Evolutionary conservation across 2,888 invertebrate species (phyloP).

Genomic region (Charanyca ferruginea): DNA sequence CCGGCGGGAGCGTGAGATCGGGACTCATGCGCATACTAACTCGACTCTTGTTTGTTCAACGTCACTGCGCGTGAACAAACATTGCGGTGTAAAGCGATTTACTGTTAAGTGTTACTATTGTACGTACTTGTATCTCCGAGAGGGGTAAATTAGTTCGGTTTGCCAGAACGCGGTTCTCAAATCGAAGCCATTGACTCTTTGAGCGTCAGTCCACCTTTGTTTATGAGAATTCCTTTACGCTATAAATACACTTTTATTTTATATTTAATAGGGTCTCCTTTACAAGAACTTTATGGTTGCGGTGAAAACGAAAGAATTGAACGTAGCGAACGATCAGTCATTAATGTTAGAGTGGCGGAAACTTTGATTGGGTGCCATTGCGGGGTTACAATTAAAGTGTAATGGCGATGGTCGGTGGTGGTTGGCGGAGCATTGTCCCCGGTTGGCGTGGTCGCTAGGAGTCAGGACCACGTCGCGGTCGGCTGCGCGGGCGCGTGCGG

Average conservation of each 20-base stretch:
- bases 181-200: constrained; percentile 44
- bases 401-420: constrained; percentile 62
- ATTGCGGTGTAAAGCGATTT: constrained; percentile 72
- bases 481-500: constrained; percentile 77
- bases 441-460: constrained; percentile 65
- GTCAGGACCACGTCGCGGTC: constrained; percentile 82
- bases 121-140: constrained; percentile 52
- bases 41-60: constrained; percentile 67
- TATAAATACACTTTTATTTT: constrained; percentile 48
- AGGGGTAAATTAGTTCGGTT: constrained; percentile 39
- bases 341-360: constrained; percentile 38
- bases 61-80: constrained; percentile 75
- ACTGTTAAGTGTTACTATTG: constrained; percentile 78
- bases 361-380: constrained; percentile 52
- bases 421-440: constrained; percentile 80
- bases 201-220: constrained; percentile 20
- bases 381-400: constrained; percentile 59
- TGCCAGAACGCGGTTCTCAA: constrained; percentile 47
- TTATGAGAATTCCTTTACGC: constrained; percentile 37
- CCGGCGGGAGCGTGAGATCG: constrained; percentile 67
- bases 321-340: constrained; percentile 34
- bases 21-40: constrained; percentile 65
- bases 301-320: constrained; percentile 36
- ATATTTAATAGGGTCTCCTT: constrained; percentile 43
- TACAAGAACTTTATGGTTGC: constrained; percentile 41